Base-by-base conservation (phyloP, 2,113 vertebrate species). In the Istiophorus platypterus region DNA sequence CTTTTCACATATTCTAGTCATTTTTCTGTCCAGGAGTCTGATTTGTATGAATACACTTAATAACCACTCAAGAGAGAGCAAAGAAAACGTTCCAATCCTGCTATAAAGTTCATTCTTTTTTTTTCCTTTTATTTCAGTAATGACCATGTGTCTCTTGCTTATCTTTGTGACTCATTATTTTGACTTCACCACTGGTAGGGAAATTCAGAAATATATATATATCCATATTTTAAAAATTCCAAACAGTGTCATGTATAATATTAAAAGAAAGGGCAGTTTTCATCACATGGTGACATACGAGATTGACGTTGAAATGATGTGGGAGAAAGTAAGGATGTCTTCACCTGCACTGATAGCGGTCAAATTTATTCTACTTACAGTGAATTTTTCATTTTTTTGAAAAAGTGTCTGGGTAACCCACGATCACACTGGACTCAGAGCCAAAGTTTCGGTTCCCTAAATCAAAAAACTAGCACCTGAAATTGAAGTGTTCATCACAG, bases 1-100 rank as follows among this genome's bases (percentile, higher is more conserved):
- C 22, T 56, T 15, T 80, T 85, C 20, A 68, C 9, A 10, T 26
- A 68, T 47, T 67, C 18, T 17, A 54, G 47, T 54, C 39, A 11
- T 63, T 41, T 63, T 75, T 56, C 11, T 0, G 6, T 42, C 41
- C 18, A 22, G 56, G 14, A 57, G 13, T 24, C 14, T 7, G 15
- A 54, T 39, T 37, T 57, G n/a, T 42, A 42, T 73, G 31, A 57
- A 56, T 37, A 51, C 61, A 1, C 56, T 63, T 20, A 68, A 20
- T 0, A 12, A 2, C 1, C 7, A 27, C 37, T 29, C 24, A 22
- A 76, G 51, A 41, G 24, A 14, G 51, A 56, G 15, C 14, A 64
- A 37, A 45, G 10, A 14, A 49, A 51, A 26, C 65, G 57, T 24
- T 17, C 0, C 4, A 22, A 27, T 0, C 47, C 24, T 0, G n/a